These are phyloP conservation scores for Sisyra nigra DNA, from an alignment of 2,888 invertebrate species.

Conservation along the genomic window DNA sequence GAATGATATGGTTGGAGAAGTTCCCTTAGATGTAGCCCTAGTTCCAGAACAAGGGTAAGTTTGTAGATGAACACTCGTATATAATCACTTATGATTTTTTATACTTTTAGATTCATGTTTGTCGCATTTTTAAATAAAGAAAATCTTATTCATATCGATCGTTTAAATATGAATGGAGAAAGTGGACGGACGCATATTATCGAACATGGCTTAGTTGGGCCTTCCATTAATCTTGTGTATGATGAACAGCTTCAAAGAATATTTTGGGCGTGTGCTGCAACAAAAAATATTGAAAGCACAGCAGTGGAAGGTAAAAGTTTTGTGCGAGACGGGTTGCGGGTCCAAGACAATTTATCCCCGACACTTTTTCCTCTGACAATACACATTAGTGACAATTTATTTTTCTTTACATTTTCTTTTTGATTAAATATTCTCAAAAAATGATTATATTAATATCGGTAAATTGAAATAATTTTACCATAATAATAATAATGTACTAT, in stretches of 20 bases:
- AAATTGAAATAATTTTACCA: too few relatives aligned
- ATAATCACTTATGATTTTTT: conserved; percentile 2
- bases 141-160: conserved; percentile 39
- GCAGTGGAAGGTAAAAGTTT: conserved; percentile 37
- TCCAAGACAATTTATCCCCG: conserved; percentile 22
- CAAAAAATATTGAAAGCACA: conserved; percentile 45
- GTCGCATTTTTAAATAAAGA: conserved; percentile 31
- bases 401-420: not conserved
- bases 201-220: conserved; percentile 29
- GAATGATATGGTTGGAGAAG: conserved; percentile 37
- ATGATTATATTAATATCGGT: too few relatives aligned
- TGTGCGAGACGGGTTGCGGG: conserved; percentile 24
- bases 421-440: not conserved
- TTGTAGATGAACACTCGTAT: not conserved
- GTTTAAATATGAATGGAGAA: conserved; percentile 49
- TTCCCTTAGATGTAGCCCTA: conserved; percentile 52
- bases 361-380: too few relatives aligned
- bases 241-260: conserved; percentile 38
- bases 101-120: conserved; percentile 40
- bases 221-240: conserved; percentile 35
- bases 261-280: conserved; percentile 49
- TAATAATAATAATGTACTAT: too few relatives aligned
- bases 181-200: conserved; percentile 27
- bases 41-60: conserved; percentile 47
- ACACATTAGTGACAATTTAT: too few relatives aligned